Conservation (phyloP, 2,888 invertebrate species). For the Anthoptus insignis region DNA sequence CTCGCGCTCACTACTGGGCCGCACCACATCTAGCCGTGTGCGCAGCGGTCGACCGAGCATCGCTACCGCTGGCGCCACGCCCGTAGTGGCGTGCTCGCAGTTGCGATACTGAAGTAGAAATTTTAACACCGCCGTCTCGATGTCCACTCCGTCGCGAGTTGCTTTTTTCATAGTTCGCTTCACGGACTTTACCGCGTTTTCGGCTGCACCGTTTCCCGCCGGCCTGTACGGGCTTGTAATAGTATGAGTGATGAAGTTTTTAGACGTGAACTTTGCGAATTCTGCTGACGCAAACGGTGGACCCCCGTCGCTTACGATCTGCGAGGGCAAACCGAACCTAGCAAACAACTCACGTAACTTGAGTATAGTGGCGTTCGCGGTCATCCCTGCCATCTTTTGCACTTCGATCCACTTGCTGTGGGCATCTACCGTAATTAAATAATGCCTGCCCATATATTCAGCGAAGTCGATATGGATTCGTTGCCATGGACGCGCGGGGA, state of each 20-base stretch:
- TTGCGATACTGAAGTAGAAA: constrained; percentile 36
- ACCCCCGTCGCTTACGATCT: constrained; percentile 50
- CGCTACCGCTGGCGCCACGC: constrained; percentile 42
- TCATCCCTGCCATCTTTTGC: constrained; percentile 40
- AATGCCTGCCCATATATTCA: constrained; percentile 42
- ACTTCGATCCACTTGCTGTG: constrained; percentile 51
- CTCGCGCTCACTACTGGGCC: constrained; percentile 20
- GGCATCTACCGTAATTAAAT: constrained; percentile 45
- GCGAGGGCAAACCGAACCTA: constrained; percentile 48
- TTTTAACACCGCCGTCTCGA: constrained; percentile 19
- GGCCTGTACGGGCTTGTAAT: constrained; percentile 45
- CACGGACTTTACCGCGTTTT: constrained; percentile 35
- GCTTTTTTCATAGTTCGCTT: constrained; percentile 37
- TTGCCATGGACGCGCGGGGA: constrained; percentile 45
- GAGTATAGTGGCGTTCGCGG: constrained; percentile 27
- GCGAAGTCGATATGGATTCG: constrained; percentile 47
- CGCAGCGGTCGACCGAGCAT: constrained; percentile 46
- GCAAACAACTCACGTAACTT: constrained; percentile 45
- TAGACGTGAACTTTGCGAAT: constrained; percentile 40
- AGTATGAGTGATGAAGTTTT: constrained; percentile 35
- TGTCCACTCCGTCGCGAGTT: constrained; percentile 18
- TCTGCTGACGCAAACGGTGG: constrained; percentile 50
- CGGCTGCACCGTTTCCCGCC: constrained; percentile 42
- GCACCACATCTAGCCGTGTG: constrained; percentile 46
- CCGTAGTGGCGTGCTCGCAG: constrained; percentile 43